phyloP scores from a whole-genome alignment of 2,113 vertebrate genomes.

The Neolamprologus sp. region DNA sequence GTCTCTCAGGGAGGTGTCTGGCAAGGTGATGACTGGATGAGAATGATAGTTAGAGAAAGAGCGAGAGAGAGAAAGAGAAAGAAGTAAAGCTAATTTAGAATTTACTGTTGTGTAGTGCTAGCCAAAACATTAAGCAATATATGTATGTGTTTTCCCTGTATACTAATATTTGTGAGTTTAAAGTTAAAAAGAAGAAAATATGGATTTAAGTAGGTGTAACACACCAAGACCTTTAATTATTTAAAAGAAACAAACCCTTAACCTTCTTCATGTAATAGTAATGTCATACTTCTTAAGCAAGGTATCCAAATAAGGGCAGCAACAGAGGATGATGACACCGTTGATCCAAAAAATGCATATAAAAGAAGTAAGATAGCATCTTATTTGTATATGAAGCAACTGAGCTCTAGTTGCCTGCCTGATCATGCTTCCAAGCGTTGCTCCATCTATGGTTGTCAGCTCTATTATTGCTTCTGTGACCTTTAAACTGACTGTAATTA shows the following conservation, averaged over 20 bases:
- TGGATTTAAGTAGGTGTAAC: not conserved
- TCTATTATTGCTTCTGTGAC: not conserved
- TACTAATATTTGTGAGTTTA: not conserved
- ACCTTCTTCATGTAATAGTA: not conserved
- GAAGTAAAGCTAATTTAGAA: not conserved
- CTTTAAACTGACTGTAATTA: not conserved
- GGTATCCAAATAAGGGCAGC: not conserved
- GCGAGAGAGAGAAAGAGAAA: not conserved
- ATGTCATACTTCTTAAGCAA: not conserved
- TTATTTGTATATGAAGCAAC: not conserved
- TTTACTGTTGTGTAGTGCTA: not conserved
- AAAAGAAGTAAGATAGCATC: accelerated
- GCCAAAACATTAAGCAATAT: not conserved
- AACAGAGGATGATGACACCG: not conserved
- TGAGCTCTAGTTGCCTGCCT: not conserved
- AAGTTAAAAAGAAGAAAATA: not conserved
- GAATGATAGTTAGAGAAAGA: not conserved
- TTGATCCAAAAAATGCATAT: not conserved
- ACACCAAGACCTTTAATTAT: not conserved
- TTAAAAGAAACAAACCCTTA: not conserved
- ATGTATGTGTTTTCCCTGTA: not conserved
- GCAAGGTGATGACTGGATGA: constrained; percentile 38
- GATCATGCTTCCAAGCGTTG: not conserved
- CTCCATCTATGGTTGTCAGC: not conserved
- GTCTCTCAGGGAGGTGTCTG: constrained; percentile 47